Evolutionary conservation across 1,140 invertebrate species (phyloP), one percentile per base, ranked within the genome.

Genomic region (Temnothorax longispinosus): DNA sequence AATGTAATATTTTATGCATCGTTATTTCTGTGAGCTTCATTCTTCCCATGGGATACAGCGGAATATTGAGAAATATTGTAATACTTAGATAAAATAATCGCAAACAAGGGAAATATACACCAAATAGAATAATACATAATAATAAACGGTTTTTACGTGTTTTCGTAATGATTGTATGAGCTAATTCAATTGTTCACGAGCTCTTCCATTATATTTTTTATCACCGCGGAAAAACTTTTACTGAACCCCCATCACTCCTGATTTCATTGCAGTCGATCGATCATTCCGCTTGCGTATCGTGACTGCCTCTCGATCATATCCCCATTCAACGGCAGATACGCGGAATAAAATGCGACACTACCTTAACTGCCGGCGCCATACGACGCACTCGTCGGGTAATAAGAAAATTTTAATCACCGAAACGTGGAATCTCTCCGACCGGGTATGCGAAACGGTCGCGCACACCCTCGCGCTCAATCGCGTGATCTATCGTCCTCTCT

Each of bases 401-500:
- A 52, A 86, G 75, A 89, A 87, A 89, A 84, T 82, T 41, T 82
- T 87, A 89, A 89, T 86, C 58, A 81, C 52, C 44, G 38, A 56
- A 32, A 88, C 5, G 41, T 67, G 60, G 27, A 67, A 67, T 85
- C 27, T 85, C 27, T 27, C 44, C 21, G 32, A 7, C 4, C 7
- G 52, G 82, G 41, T 71, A 47, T 50, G 56, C 67, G 44, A 50
- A n/a, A 38, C 38, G 52, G 52, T 60, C 52, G 21, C 32, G 85
- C 56, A 13, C 27, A 15, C 35, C 27, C 18, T 60, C 44, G n/a
- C 35, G n/a, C 32, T 27, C 41, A 18, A 27, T 64, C n/a, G 27
- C 27, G 27, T 44, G 32, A 21, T 60, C 76, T 60, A 62, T 21
- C 38, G 5, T 18, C 3, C 41, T 64, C 44, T 62, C 41, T 60